Conservation (phyloP, 2,797 vertebrate genomes). For the Acanthurus lineatus region DNA sequence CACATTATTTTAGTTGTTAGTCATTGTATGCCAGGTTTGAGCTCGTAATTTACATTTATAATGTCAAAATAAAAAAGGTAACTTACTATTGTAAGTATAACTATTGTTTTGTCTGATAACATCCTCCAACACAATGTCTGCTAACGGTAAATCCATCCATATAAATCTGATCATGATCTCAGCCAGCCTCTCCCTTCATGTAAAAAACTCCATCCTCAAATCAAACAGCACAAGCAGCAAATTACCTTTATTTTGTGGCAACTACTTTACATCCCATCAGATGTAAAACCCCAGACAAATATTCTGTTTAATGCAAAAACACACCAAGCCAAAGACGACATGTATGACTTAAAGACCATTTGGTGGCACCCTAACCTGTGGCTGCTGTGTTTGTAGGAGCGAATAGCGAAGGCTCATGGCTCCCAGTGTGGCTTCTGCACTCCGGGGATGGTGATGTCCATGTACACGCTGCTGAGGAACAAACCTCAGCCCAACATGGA, state of each 20-base stretch:
- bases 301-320: neutral
- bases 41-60: too few species aligned
- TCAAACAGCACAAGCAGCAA: neutral
- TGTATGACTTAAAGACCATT: rapidly evolving
- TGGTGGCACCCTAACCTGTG: neutral
- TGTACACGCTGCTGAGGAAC: slow-evolving; percentile 92
- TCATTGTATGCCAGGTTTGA: too few species aligned
- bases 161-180: neutral
- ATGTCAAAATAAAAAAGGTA: too few species aligned
- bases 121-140: neutral
- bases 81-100: too few species aligned
- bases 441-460: slow-evolving; percentile 96
- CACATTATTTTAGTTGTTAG: too few species aligned
- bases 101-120: too few species aligned
- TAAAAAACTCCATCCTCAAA: neutral
- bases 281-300: neutral
- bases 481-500: slow-evolving; percentile 85
- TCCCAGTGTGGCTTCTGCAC: slow-evolving; percentile 96
- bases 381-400: slow-evolving; percentile 82
- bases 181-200: too few species aligned
- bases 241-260: neutral
- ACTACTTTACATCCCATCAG: neutral
- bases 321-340: rapidly evolving
- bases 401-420: slow-evolving; percentile 91
- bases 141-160: neutral